Evolutionary conservation across 2,888 invertebrate genomes (phyloP).

Genomic region (Flabesymbios commensalis): DNA sequence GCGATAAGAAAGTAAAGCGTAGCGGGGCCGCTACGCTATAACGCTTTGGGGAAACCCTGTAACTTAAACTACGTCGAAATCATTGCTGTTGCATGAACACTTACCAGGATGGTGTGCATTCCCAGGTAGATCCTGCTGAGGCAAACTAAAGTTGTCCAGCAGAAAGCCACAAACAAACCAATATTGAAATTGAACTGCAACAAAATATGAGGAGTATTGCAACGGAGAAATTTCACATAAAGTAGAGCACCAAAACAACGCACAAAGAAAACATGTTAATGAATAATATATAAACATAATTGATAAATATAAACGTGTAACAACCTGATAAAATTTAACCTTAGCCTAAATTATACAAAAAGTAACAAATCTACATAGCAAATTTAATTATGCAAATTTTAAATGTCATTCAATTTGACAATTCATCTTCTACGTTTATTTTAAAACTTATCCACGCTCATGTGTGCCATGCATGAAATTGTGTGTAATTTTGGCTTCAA

Average conservation of each 20-base stretch:
- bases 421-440: too few relatives aligned
- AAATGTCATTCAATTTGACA: not conserved
- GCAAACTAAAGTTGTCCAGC: slow-evolving; percentile 77
- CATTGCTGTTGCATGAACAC: slow-evolving; percentile 45
- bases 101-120: slow-evolving; percentile 88
- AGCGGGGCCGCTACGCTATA: too few relatives aligned
- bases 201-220: slow-evolving; percentile 4
- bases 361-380: not conserved
- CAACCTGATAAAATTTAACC: not conserved
- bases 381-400: not conserved
- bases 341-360: not conserved
- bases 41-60: too few relatives aligned
- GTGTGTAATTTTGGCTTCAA: not conserved
- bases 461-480: too few relatives aligned
- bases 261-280: not conserved
- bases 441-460: too few relatives aligned
- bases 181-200: slow-evolving; percentile 63
- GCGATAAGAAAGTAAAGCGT: too few relatives aligned
- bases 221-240: not conserved
- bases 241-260: not conserved
- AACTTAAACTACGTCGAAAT: not conserved
- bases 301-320: not conserved
- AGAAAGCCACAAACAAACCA: slow-evolving; percentile 61
- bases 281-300: not conserved
- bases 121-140: slow-evolving; percentile 86